Evolutionary conservation across 2,888 invertebrate species (phyloP).

Genomic region (Trachelus iudaicus): DNA sequence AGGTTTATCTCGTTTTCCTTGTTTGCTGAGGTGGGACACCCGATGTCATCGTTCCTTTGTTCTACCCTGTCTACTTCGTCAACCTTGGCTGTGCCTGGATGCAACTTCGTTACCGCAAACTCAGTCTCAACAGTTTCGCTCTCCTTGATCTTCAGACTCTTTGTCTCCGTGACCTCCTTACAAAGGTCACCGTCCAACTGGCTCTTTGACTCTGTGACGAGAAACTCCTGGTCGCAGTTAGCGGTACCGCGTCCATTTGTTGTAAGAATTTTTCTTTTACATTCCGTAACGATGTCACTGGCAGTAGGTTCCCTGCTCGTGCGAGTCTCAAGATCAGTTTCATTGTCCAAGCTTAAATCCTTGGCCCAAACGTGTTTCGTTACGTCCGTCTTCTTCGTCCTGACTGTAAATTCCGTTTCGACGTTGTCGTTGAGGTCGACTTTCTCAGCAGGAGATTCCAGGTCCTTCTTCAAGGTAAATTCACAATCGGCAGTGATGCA

Average conservation of each 20-base stretch:
- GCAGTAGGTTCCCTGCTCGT: slow-evolving; percentile 29
- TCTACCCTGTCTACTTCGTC: neutral
- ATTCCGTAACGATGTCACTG: slow-evolving; percentile 18
- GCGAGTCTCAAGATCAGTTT: slow-evolving; percentile 28
- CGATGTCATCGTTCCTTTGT: neutral
- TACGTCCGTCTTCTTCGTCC: slow-evolving; percentile 13
- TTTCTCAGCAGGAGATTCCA: slow-evolving; percentile 9
- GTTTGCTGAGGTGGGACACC: neutral
- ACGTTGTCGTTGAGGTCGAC: slow-evolving; percentile 28
- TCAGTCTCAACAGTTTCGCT: slow-evolving; percentile 8
- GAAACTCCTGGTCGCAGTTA: slow-evolving; percentile 62
- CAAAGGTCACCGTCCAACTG: slow-evolving; percentile 3
- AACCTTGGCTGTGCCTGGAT: too few relatives aligned
- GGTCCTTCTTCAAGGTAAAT: slow-evolving; percentile 32
- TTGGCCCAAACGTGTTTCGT: slow-evolving; percentile 16
- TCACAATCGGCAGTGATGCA: slow-evolving; percentile 22
- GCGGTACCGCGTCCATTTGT: slow-evolving; percentile 10
- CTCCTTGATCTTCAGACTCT: slow-evolving; percentile 17
- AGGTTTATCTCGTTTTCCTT: neutral
- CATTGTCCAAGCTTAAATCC: slow-evolving; percentile 27
- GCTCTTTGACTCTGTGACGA: slow-evolving; percentile 7
- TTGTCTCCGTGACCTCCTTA: slow-evolving; percentile 11
- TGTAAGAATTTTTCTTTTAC: slow-evolving; percentile 24
- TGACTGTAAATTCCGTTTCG: slow-evolving; percentile 34
- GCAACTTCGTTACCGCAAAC: slow-evolving; percentile 7